Evolutionary conservation across 2,113 vertebrate species (phyloP).

Genomic region (Tachycineta bicolor): DNA sequence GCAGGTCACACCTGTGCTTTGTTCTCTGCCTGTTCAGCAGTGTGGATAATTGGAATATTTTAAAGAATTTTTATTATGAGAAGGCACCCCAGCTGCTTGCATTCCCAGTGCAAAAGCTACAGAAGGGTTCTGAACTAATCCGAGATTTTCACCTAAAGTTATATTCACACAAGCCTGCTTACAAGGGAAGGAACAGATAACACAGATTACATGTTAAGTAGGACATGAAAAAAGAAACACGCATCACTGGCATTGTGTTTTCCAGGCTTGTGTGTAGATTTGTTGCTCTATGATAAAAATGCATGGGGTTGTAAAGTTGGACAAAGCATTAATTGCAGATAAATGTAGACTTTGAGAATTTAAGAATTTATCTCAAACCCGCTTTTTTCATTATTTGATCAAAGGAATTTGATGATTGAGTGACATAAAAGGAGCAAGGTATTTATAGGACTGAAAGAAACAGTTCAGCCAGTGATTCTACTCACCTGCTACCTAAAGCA

Average conservation of each 20-base stretch:
- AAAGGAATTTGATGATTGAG: background rate
- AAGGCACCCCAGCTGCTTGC: accelerated
- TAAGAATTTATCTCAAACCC: background rate
- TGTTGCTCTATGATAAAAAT: background rate
- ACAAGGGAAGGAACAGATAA: background rate
- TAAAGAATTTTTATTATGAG: background rate
- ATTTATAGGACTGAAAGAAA: background rate
- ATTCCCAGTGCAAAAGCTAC: background rate
- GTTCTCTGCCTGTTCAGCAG: background rate
- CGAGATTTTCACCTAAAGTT: background rate
- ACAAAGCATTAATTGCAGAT: background rate
- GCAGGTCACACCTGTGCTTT: background rate
- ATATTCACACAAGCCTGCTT: background rate
- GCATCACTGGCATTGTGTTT: background rate
- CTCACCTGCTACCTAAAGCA: background rate
- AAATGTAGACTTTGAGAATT: background rate
- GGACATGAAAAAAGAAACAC: background rate
- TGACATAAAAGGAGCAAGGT: background rate
- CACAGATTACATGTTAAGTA: background rate
- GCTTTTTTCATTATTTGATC: background rate
- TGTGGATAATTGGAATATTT: background rate
- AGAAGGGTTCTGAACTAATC: background rate
- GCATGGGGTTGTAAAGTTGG: background rate
- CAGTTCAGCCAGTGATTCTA: background rate
- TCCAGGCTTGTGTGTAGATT: background rate